phyloP scores from a whole-genome alignment of 2,797 vertebrate species.

The Propithecus deckenii region DNA sequence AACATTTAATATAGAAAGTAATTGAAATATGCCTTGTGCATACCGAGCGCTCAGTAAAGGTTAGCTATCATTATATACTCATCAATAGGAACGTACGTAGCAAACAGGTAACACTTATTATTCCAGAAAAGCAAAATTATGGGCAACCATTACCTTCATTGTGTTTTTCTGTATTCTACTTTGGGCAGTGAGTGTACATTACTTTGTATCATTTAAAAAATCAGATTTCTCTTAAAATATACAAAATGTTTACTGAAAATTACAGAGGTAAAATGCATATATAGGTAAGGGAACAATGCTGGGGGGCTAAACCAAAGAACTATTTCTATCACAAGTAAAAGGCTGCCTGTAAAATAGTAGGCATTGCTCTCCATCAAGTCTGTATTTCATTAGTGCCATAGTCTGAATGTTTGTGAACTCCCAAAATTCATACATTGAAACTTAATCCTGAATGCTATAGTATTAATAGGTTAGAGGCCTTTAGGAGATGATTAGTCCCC shows the following conservation, averaged over 20 bases:
- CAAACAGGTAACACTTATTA: neutral
- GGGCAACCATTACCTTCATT: neutral
- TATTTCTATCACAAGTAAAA: neutral
- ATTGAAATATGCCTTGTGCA: neutral
- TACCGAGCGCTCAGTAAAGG: conserved; percentile 42
- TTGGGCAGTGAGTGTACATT: neutral
- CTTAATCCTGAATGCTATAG: neutral
- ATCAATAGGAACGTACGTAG: neutral
- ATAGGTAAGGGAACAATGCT: neutral
- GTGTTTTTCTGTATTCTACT: neutral
- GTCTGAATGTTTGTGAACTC: neutral
- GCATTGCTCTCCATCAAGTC: neutral
- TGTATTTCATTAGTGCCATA: neutral
- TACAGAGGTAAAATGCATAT: neutral
- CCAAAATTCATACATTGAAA: neutral
- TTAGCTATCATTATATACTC: conserved; percentile 1
- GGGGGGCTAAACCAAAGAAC: neutral
- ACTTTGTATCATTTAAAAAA: neutral
- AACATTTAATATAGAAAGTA: conserved; percentile 34
- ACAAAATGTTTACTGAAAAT: neutral
- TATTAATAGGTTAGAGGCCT: neutral
- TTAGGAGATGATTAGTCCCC: neutral
- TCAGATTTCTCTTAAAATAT: neutral
- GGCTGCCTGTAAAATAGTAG: neutral
- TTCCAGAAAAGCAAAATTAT: conserved; percentile 7